Percentiles rank a stretch among this genome's conserved stretches.
phyloP scores from a whole-genome alignment of 1,140 invertebrate species.

The Dermatophagoides farinae region DNA sequence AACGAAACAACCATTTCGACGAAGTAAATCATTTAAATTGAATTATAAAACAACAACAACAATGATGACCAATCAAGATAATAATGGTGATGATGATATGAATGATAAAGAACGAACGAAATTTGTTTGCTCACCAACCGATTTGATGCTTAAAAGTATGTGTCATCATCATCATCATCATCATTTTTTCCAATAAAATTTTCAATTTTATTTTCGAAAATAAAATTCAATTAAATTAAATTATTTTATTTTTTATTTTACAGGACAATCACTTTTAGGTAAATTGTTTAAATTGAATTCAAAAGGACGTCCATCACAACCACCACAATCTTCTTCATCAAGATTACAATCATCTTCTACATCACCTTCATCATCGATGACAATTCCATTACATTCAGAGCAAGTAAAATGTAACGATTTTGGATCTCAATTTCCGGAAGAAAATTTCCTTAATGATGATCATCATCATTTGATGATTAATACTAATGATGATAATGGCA shows the following conservation, averaged over 20 bases:
- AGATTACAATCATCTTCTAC: not conserved
- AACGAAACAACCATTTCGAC: not conserved
- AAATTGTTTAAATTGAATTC: not conserved
- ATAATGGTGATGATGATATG: too few relatives aligned
- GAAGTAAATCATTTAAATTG: constrained; percentile 6
- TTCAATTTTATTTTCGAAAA: not conserved
- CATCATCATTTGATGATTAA: not conserved
- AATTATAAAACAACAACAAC: not conserved
- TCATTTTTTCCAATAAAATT: not conserved
- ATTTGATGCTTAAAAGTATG: not conserved
- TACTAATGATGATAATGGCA: not conserved
- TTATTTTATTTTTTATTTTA: not conserved
- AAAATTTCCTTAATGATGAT: too few relatives aligned
- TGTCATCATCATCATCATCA: not conserved
- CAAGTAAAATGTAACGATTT: not conserved
- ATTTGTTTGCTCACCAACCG: not conserved
- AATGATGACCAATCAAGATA: too few relatives aligned
- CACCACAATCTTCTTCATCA: not conserved
- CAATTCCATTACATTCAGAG: not conserved
- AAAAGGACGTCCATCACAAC: not conserved
- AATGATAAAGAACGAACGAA: not conserved
- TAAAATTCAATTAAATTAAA: not conserved
- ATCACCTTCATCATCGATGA: not conserved
- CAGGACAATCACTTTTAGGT: constrained; percentile 11
- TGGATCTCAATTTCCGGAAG: constrained; percentile 10